Evolutionary conservation across 2,888 invertebrate species (phyloP).

Genomic region (Dinocampus coccinellae): DNA sequence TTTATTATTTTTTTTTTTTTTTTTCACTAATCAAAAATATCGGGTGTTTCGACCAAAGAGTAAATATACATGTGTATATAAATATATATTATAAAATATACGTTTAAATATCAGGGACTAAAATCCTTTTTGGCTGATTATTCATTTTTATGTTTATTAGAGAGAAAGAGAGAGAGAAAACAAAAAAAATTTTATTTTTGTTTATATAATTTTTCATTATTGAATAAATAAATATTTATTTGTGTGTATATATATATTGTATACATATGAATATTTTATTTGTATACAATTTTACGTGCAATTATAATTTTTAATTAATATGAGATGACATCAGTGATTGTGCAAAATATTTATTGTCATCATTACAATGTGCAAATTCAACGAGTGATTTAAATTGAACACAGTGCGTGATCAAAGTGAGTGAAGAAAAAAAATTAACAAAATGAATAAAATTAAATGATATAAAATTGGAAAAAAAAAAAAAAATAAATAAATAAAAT

Average conservation of each 20-base stretch:
- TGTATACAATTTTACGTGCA: background rate
- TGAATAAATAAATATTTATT: background rate
- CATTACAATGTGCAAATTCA: background rate
- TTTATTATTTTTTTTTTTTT: constrained; percentile 21
- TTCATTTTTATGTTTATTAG: background rate
- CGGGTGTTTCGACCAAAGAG: background rate
- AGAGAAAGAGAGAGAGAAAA: too few species aligned
- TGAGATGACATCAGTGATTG: background rate
- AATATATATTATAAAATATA: background rate
- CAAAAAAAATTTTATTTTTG: background rate
- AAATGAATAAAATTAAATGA: too few species aligned
- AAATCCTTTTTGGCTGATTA: constrained; percentile 18
- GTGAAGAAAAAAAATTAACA: too few species aligned
- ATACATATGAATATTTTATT: too few species aligned
- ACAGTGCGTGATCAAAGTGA: constrained; percentile 2
- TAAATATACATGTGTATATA: background rate
- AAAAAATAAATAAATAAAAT: background rate
- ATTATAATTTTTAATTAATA: background rate
- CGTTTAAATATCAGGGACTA: constrained; percentile 10
- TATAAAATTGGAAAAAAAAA: background rate
- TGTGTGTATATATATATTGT: background rate
- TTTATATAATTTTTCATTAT: background rate
- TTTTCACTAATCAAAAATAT: constrained; percentile 14
- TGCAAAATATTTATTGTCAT: background rate
- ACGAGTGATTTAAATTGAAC: background rate